These are phyloP conservation scores for Zophobas morio DNA, from an alignment of 1,140 invertebrate species.

Conservation along the genomic window DNA sequence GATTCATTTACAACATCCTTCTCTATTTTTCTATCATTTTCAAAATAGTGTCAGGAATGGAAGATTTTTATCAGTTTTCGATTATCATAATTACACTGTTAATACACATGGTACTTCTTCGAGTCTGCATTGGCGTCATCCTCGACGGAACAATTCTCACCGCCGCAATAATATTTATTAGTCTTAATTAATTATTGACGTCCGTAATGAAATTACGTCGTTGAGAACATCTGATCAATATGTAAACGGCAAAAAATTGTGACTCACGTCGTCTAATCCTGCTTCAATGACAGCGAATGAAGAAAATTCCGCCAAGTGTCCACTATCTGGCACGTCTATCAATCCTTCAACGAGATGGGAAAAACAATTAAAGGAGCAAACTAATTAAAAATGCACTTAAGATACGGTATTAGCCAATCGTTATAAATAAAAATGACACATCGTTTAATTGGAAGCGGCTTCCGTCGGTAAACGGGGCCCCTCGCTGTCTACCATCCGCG, in stretches of 20 bases:
- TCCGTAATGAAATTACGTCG: slow-evolving; percentile 37
- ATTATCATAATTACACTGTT: no score
- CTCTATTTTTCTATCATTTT: no score
- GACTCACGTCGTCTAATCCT: slow-evolving; percentile 6
- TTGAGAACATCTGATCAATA: slow-evolving; percentile 23
- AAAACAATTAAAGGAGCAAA: slow-evolving; percentile 42
- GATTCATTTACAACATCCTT: no score
- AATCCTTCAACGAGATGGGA: slow-evolving; percentile 26
- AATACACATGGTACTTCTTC: no score
- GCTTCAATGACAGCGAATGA: slow-evolving; percentile 29
- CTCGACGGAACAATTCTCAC: slow-evolving; percentile 4
- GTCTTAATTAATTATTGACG: background rate
- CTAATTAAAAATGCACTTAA: slow-evolving; percentile 41
- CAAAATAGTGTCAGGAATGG: no score
- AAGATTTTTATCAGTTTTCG: no score
- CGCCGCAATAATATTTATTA: slow-evolving; percentile 7
- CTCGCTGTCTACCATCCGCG: background rate
- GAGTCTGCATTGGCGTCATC: background rate
- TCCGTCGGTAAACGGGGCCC: background rate
- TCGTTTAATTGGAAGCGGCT: slow-evolving; percentile 27
- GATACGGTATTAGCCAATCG: slow-evolving; percentile 29
- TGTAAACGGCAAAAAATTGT: slow-evolving; percentile 34
- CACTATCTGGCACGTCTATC: slow-evolving; percentile 32
- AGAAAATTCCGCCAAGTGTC: slow-evolving; percentile 37
- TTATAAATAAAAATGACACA: slow-evolving; percentile 44